Evolutionary conservation across 2,888 invertebrate genomes (phyloP).

Genomic region (Agonopterix subpropinquella): DNA sequence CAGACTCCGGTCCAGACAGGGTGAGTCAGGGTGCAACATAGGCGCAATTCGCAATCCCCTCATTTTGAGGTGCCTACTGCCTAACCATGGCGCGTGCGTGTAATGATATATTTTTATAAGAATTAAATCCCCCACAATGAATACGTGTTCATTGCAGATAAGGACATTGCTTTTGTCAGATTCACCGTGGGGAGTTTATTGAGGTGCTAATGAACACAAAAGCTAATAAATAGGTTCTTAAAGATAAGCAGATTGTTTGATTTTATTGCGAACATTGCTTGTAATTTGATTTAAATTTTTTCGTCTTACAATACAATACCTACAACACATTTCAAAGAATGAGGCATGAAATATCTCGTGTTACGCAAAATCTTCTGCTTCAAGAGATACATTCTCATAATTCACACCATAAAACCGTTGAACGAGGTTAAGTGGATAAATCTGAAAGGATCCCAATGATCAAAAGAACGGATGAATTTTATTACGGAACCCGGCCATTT

Average conservation of each 20-base stretch:
- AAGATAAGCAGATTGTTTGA: no score
- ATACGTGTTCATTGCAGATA: constrained; percentile 59
- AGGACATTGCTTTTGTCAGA: constrained; percentile 41
- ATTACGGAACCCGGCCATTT: constrained; percentile 37
- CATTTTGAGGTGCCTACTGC: constrained; percentile 1
- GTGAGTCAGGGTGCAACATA: constrained; percentile 16
- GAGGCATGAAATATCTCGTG: not conserved
- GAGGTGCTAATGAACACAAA: constrained; percentile 23
- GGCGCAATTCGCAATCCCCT: constrained; percentile 25
- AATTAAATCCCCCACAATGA: constrained; percentile 45
- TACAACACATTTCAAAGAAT: no score
- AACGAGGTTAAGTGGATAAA: constrained; percentile 17
- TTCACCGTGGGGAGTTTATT: constrained; percentile 32
- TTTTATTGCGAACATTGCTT: no score
- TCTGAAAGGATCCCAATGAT: constrained; percentile 24
- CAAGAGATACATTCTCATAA: no score
- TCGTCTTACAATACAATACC: no score
- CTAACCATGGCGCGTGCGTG: constrained; percentile 33
- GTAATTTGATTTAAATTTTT: no score
- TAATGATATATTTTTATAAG: constrained; percentile 55
- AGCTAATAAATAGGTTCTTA: constrained; percentile 1
- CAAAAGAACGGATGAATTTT: constrained; percentile 49
- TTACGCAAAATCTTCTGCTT: no score
- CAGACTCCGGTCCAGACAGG: constrained; percentile 49
- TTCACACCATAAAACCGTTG: no score